These are phyloP conservation scores for Heterodera filipjevi DNA, from an alignment of 2,888 invertebrate species.

Conservation along the genomic window DNA sequence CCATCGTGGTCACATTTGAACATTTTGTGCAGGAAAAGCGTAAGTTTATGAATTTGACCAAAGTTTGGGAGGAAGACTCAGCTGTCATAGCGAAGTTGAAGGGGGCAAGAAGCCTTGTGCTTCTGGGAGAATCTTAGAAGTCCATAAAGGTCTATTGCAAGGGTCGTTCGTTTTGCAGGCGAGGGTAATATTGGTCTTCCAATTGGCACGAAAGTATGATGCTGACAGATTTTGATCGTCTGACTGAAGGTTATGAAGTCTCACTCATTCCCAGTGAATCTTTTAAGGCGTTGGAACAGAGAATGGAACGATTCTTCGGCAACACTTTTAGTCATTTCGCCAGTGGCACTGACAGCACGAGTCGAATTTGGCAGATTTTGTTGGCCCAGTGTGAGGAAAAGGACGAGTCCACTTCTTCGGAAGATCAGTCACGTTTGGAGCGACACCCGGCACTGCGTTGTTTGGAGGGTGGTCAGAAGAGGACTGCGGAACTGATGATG, in stretches of 20 bases:
- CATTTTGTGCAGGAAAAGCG: not conserved
- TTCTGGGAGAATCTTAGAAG: not conserved
- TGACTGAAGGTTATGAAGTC: not conserved
- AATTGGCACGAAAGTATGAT: slow-evolving; percentile 1
- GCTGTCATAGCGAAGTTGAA: not conserved
- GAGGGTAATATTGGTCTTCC: not conserved
- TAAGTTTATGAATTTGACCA: slow-evolving; percentile 7
- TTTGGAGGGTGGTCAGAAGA: not conserved
- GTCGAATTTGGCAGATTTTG: not conserved
- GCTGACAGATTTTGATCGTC: not conserved
- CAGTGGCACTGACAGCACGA: not conserved
- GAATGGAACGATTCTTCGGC: not conserved
- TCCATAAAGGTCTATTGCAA: not conserved
- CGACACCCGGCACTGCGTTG: not conserved
- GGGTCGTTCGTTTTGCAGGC: not conserved
- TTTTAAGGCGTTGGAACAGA: not conserved
- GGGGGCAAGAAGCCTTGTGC: not conserved
- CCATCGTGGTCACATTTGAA: not conserved
- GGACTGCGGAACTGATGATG: slow-evolving; percentile 10
- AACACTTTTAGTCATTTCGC: not conserved
- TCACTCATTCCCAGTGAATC: slow-evolving; percentile 1
- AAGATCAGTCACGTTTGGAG: not conserved
- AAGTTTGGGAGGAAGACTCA: slow-evolving; percentile 6
- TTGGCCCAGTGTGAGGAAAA: not conserved
- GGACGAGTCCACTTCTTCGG: not conserved